A percentile compares a stretch with the other conserved stretches of the same genome.
phyloP scores from a whole-genome alignment of 2,888 invertebrate genomes.

The Ornithoptera alexandrae region DNA sequence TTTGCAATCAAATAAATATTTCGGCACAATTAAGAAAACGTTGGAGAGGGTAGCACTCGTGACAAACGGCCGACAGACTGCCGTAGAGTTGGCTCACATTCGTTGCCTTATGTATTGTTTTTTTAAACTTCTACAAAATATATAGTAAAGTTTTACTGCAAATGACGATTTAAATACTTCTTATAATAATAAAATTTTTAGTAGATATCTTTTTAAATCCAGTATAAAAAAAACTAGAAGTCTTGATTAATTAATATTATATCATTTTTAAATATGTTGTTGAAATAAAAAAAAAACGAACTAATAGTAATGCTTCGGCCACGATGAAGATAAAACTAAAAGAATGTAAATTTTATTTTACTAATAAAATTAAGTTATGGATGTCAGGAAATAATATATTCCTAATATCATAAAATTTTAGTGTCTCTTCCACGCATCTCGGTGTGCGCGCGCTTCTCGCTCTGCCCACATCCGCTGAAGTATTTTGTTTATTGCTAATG shows the following conservation, averaged over 20 bases:
- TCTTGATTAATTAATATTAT: not conserved
- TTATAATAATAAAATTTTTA: not conserved
- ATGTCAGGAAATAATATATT: constrained; percentile 12
- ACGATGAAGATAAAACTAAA: not conserved
- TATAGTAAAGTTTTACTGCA: no score
- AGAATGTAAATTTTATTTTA: not conserved
- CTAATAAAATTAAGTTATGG: not conserved
- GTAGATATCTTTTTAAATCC: not conserved
- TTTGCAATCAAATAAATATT: constrained; percentile 80
- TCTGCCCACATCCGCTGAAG: constrained; percentile 80
- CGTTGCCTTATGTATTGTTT: no score
- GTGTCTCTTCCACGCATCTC: constrained; percentile 55
- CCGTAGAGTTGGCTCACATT: constrained; percentile 52
- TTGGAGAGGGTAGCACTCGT: constrained; percentile 77
- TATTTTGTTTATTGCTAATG: constrained; percentile 81
- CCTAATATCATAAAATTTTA: constrained; percentile 25
- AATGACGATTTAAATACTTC: no score
- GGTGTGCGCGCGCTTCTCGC: constrained; percentile 62
- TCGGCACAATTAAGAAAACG: constrained; percentile 81
- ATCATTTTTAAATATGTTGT: not conserved
- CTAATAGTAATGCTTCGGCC: not conserved
- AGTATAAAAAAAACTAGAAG: not conserved
- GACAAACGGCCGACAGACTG: constrained; percentile 61
- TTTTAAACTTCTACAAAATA: no score
- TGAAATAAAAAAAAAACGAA: not conserved